Conservation (phyloP, 2,888 invertebrate species). For the Ypsolopha scabrella region DNA sequence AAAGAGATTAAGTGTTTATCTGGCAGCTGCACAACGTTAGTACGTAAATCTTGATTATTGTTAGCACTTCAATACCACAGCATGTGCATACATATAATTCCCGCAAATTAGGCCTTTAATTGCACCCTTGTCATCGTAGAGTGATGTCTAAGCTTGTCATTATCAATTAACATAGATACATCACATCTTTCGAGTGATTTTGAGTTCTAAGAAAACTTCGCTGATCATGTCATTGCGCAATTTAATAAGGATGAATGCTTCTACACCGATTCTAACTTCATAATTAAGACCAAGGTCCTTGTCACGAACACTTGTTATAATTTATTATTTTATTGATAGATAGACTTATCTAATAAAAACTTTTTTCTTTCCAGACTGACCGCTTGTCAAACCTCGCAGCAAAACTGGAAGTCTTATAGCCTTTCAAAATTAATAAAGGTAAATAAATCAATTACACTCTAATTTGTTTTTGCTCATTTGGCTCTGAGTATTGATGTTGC, state of each 20-base stretch:
- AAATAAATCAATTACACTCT: neutral
- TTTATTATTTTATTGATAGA: neutral
- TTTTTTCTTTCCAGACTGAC: conserved; percentile 10
- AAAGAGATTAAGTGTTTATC: conserved; percentile 6
- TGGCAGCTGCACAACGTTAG: conserved; percentile 4
- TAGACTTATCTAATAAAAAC: neutral
- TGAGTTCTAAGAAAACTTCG: neutral
- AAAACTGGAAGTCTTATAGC: conserved; percentile 13
- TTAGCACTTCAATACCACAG: neutral
- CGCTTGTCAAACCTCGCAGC: neutral
- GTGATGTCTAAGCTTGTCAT: neutral
- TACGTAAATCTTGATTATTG: neutral
- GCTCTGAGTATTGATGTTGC: neutral
- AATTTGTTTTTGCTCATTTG: neutral
- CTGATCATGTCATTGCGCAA: neutral
- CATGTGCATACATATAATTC: no score
- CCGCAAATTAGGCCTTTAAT: no score
- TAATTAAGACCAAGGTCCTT: conserved; percentile 12
- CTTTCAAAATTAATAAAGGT: neutral
- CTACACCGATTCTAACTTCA: neutral
- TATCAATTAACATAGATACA: neutral
- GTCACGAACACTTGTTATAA: conserved; percentile 3
- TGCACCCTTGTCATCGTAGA: neutral
- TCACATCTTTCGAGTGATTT: neutral
- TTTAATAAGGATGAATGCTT: neutral